Evolutionary conservation across 2,113 vertebrate genomes (phyloP).

Genomic region (Stomatorhinus ivindoensis): DNA sequence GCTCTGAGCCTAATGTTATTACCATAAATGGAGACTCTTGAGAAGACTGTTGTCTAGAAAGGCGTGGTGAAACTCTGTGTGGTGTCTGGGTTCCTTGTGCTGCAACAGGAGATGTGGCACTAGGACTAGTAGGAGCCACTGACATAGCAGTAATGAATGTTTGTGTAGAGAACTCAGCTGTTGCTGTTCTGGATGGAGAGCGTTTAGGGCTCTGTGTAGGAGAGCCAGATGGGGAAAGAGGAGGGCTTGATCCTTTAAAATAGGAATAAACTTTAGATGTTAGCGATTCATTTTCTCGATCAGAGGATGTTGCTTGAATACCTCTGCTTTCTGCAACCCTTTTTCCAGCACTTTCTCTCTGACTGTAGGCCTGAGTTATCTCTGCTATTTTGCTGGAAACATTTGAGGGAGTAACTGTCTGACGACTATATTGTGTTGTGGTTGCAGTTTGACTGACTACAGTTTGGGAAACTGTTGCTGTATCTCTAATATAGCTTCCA

Average conservation of each 20-base stretch:
- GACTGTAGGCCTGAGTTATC: constrained; percentile 65
- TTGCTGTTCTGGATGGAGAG: constrained; percentile 50
- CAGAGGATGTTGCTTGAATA: constrained; percentile 53
- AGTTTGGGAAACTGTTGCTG: constrained; percentile 53
- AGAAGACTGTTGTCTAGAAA: constrained; percentile 78
- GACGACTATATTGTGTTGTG: constrained; percentile 49
- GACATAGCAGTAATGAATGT: constrained; percentile 52
- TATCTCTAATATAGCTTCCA: constrained; percentile 34
- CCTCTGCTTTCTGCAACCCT: constrained; percentile 54
- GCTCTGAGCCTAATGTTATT: constrained; percentile 75
- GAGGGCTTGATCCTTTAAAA: constrained; percentile 77
- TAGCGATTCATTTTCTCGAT: constrained; percentile 45
- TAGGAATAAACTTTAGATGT: constrained; percentile 71
- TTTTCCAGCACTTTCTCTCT: constrained; percentile 58
- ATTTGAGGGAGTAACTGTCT: constrained; percentile 54
- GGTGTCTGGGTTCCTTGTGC: constrained; percentile 74
- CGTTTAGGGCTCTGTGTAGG: constrained; percentile 79
- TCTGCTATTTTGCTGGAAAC: constrained; percentile 67
- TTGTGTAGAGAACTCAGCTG: constrained; percentile 66
- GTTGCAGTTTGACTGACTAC: constrained; percentile 56
- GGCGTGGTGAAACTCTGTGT: constrained; percentile 67
- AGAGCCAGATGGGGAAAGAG: constrained; percentile 72
- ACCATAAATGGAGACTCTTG: constrained; percentile 81
- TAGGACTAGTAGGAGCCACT: constrained; percentile 26
- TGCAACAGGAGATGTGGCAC: constrained; percentile 56